Evolutionary conservation across 2,797 vertebrate genomes (phyloP).

Genomic region (Hafferia zeledoni): DNA sequence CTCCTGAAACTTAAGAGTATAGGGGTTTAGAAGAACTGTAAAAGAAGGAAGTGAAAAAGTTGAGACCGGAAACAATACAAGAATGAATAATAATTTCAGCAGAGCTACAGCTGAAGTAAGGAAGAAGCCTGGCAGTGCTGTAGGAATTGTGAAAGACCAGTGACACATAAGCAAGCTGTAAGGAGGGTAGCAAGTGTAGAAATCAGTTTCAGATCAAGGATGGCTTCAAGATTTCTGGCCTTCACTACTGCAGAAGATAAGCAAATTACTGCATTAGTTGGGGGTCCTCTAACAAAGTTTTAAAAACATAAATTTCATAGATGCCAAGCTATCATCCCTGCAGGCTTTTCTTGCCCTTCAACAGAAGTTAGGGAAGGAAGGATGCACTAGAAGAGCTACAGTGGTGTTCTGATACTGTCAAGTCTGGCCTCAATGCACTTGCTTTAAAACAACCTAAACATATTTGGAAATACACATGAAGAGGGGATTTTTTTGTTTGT

Average conservation of each 20-base stretch:
- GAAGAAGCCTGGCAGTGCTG: not conserved
- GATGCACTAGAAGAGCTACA: not conserved
- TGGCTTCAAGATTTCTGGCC: not conserved
- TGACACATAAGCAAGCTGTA: not conserved
- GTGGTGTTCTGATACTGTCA: not conserved
- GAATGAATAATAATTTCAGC: not conserved
- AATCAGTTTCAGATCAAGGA: not conserved
- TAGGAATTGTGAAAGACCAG: not conserved
- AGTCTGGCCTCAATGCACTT: not conserved
- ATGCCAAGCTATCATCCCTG: not conserved
- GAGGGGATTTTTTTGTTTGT: not conserved
- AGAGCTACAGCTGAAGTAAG: not conserved
- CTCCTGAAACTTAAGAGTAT: not conserved
- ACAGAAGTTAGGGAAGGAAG: not conserved
- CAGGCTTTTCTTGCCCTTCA: not conserved
- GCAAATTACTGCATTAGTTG: not conserved
- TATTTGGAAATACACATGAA: not conserved
- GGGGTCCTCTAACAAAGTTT: not conserved
- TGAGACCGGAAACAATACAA: not conserved
- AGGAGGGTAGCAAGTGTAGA: not conserved
- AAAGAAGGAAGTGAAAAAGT: not conserved
- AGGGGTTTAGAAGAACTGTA: not conserved
- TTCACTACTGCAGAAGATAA: not conserved
- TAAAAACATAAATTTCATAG: not conserved
- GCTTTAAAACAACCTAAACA: not conserved